phyloP scores from a whole-genome alignment of 2,113 vertebrate species.

The Penelope pileata region DNA sequence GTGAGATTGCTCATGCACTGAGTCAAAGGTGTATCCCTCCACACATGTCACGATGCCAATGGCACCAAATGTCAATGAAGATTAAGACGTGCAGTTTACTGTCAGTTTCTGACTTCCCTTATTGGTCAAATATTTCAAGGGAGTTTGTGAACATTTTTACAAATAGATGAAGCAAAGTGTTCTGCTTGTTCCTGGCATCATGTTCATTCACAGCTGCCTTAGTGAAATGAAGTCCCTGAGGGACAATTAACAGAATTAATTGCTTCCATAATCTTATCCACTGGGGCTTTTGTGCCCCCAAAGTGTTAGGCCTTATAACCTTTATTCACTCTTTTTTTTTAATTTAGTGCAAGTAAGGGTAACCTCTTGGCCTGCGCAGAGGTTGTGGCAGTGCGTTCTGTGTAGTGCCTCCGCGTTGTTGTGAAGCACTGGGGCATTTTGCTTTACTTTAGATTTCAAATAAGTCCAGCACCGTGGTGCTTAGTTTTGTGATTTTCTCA shows the following conservation, averaged over 20 bases:
- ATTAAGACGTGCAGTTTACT: neutral
- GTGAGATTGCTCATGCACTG: neutral
- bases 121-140: neutral
- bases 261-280: neutral
- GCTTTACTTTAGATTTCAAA: neutral
- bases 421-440: neutral
- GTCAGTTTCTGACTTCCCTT: neutral
- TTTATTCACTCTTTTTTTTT: neutral
- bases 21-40: neutral
- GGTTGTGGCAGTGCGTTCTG: neutral
- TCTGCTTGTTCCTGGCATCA: neutral
- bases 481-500: neutral
- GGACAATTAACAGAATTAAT: neutral
- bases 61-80: neutral
- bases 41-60: neutral
- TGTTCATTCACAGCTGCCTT: neutral
- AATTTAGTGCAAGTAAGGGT: neutral
- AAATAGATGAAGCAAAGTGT: neutral
- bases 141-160: neutral
- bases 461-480: neutral
- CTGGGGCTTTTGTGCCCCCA: neutral
- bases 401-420: neutral
- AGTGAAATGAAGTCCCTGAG: neutral
- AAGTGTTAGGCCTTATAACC: neutral
- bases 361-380: neutral